These are phyloP conservation scores for Struthidea cinerea DNA, from an alignment of 2,113 vertebrate genomes.

Conservation along the genomic window DNA sequence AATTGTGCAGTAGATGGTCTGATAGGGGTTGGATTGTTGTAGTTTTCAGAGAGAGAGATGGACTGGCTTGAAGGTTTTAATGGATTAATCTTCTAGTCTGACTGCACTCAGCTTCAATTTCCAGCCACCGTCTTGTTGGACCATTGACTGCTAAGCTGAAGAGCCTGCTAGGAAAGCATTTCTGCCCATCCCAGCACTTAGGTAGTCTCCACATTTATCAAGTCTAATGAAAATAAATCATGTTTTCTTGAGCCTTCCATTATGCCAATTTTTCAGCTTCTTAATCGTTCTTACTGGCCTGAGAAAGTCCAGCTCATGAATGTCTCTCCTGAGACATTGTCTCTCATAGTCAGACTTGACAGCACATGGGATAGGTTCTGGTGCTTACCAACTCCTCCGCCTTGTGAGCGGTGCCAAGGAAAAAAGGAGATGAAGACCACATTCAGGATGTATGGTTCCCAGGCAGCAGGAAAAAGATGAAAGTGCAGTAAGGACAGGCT, in stretches of 20 bases:
- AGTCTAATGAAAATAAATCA: background rate
- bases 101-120: background rate
- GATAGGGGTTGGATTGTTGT: background rate
- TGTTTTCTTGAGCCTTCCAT: background rate
- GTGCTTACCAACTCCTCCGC: background rate
- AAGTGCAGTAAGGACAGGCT: background rate
- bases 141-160: background rate
- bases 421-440: background rate
- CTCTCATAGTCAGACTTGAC: background rate
- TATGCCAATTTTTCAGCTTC: background rate
- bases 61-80: background rate
- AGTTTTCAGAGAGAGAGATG: background rate
- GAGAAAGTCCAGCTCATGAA: background rate
- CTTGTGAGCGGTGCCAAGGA: background rate
- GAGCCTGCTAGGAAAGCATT: background rate
- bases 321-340: background rate
- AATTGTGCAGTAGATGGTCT: background rate
- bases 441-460: rapidly evolving
- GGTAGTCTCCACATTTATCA: background rate
- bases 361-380: background rate
- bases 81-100: background rate
- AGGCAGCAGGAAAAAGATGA: background rate
- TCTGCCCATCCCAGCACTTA: background rate
- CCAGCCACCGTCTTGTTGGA: background rate
- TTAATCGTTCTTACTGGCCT: background rate